phyloP scores from a whole-genome alignment of 2,797 vertebrate species.

The Crypturellus tataupa region DNA sequence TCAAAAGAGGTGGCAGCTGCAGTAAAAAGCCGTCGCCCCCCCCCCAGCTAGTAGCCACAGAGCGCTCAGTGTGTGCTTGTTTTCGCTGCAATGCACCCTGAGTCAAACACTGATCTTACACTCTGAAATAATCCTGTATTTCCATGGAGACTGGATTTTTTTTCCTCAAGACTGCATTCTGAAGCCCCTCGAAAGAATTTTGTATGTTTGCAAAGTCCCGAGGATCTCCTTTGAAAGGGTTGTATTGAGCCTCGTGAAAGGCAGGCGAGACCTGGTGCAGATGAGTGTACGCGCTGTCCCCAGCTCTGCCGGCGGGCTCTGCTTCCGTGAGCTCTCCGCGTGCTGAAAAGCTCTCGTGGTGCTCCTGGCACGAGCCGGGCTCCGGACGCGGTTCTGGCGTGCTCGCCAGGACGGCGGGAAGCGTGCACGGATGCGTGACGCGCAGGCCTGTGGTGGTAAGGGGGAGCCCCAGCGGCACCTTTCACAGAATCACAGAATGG shows the following conservation, averaged over 20 bases:
- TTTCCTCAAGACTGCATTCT: not conserved
- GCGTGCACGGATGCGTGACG: fast-evolving
- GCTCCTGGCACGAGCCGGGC: fast-evolving
- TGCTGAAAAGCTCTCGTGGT: not conserved
- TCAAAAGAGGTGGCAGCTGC: not conserved
- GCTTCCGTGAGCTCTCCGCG: not conserved
- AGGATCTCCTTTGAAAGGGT: not conserved
- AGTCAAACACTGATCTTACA: not conserved
- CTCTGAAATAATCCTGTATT: not conserved
- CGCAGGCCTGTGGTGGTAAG: not conserved
- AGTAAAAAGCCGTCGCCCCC: not conserved
- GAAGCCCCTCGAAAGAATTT: not conserved
- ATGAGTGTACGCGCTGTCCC: not conserved
- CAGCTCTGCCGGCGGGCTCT: not conserved
- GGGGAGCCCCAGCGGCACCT: not conserved
- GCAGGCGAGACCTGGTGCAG: not conserved
- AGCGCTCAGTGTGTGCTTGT: not conserved
- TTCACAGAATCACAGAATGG: not conserved
- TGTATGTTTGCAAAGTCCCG: not conserved
- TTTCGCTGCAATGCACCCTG: not conserved
- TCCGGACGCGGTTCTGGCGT: not conserved
- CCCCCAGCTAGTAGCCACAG: not conserved
- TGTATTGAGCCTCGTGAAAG: not conserved
- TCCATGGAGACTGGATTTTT: not conserved
- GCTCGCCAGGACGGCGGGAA: not conserved